Conservation (phyloP, 2,888 invertebrate species). For the Leptopilina myrica region DNA sequence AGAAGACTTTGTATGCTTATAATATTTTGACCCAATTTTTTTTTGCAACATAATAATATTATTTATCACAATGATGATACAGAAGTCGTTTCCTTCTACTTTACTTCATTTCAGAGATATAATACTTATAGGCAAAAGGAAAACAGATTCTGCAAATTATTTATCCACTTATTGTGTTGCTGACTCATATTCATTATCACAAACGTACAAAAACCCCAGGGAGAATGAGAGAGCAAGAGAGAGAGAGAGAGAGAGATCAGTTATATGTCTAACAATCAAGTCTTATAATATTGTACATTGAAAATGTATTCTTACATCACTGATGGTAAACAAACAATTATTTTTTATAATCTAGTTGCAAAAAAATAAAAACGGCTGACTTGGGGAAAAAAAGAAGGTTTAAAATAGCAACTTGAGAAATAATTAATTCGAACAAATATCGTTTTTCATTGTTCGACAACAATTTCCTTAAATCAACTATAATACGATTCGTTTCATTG, state of each 20-base stretch:
- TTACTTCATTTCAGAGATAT: neutral
- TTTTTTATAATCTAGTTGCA: slow-evolving; percentile 7
- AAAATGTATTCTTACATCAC: slow-evolving; percentile 22
- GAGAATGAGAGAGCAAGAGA: too few species aligned
- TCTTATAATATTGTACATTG: slow-evolving; percentile 21
- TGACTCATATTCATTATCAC: slow-evolving; percentile 26
- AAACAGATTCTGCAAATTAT: slow-evolving; percentile 10
- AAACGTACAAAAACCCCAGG: slow-evolving; percentile 14
- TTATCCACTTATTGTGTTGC: slow-evolving; percentile 11
- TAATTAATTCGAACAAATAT: slow-evolving; percentile 6
- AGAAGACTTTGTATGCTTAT: neutral
- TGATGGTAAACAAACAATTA: slow-evolving; percentile 19
- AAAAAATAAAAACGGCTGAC: neutral
- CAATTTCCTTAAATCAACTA: too few species aligned
- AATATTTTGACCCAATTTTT: slow-evolving; percentile 11
- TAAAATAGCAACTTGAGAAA: slow-evolving; percentile 19
- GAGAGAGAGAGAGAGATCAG: slow-evolving; percentile 12
- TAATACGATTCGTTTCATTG: too few species aligned
- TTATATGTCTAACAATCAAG: slow-evolving; percentile 25
- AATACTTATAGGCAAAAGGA: neutral
- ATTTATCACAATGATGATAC: neutral
- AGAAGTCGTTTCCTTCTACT: neutral
- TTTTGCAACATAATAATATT: neutral
- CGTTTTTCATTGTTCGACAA: neutral
- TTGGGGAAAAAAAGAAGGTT: neutral